Base-by-base conservation (phyloP, 1,140 invertebrate species). In the Trichogramma pretiosum region DNA sequence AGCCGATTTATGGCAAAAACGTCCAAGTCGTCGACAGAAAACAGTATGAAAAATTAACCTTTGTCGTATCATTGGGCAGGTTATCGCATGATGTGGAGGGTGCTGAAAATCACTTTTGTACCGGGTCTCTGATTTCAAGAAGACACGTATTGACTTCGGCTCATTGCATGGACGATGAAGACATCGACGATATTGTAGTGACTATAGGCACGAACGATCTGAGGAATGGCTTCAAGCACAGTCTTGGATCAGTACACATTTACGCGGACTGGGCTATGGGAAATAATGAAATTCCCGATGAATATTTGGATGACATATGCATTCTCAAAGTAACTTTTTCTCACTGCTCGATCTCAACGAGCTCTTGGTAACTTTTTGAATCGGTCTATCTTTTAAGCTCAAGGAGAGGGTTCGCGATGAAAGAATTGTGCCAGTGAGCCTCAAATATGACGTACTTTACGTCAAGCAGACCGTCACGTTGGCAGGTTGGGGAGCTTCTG, bases 41-140 rank as follows among this genome's bases (percentile, higher is more conserved):
- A n/a, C n/a, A n/a, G n/a, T n/a, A n/a, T n/a, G n/a, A n/a, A n/a
- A n/a, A n/a, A n/a, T n/a, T n/a, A n/a, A n/a, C n/a, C n/a, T n/a
- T n/a, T n/a, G n/a, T n/a, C n/a, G n/a, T n/a, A n/a, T n/a, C n/a
- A n/a, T n/a, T n/a, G n/a, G n/a, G n/a, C n/a, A n/a, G n/a, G n/a
- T n/a, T n/a, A n/a, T n/a, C n/a, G n/a, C n/a, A n/a, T n/a, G n/a
- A n/a, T n/a, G n/a, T n/a, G n/a, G n/a, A n/a, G n/a, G n/a, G n/a
- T n/a, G n/a, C n/a, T n/a, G n/a, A n/a, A n/a, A n/a, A n/a, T 21
- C 17, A 16, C 11, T 5, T 46, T 46, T 46, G 33, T 18, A 46
- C 32, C 8, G 33, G 33, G 14, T 28, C 13, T 16, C 22, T 39
- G 14, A 26, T 26, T 1, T 24, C 22, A 24, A 26, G 8, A 24